These are phyloP conservation scores for Musca vetustissima DNA, from an alignment of 1,140 invertebrate species.

Conservation along the genomic window DNA sequence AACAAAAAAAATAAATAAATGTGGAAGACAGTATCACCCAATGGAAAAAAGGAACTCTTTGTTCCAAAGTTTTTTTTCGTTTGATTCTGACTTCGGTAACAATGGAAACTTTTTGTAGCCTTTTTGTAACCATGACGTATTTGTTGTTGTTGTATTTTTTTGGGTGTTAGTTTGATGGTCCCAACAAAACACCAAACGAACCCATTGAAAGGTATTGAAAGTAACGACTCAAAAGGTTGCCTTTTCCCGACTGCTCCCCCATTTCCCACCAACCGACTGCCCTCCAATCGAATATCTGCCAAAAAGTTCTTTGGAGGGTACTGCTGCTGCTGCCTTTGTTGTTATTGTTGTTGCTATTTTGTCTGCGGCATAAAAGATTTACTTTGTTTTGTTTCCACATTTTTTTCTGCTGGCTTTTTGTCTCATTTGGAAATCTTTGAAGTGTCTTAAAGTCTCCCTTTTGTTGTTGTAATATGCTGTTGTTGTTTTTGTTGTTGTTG, in stretches of 20 bases:
- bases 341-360: background rate
- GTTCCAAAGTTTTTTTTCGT: background rate
- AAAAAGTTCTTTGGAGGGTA: background rate
- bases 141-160: background rate
- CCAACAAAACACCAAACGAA: background rate
- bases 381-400: background rate
- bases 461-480: background rate
- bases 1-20: too few species aligned
- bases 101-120: background rate
- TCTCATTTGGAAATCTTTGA: constrained; percentile 4
- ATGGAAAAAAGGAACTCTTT: background rate
- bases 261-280: too few species aligned
- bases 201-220: background rate
- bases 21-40: too few species aligned
- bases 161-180: too few species aligned
- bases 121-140: background rate
- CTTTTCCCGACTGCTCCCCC: background rate
- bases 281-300: too few species aligned
- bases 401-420: background rate
- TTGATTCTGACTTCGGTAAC: background rate
- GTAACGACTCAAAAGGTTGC: background rate
- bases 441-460: constrained; percentile 12
- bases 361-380: constrained; percentile 1
- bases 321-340: background rate
- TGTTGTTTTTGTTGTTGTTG: background rate